Evolutionary conservation across 2,113 vertebrate genomes (phyloP).

Genomic region (Orcinus orca): DNA sequence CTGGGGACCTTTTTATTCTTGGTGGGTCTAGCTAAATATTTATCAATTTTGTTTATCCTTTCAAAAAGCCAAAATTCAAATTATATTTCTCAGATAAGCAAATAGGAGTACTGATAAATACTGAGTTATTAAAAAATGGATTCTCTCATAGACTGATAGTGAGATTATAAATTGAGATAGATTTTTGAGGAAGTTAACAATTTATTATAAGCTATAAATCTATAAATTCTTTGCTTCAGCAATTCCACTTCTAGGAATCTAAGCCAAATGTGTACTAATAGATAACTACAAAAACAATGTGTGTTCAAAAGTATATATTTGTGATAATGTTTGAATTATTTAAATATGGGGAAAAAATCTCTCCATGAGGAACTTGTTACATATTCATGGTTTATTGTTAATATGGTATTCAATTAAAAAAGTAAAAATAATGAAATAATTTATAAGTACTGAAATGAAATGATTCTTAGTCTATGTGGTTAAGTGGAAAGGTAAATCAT

Average conservation of each 20-base stretch:
- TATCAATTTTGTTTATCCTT: too few relatives aligned
- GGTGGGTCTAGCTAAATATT: too few relatives aligned
- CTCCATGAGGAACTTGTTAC: background rate
- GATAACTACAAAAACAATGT: background rate
- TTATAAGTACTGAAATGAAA: background rate
- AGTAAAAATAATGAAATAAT: background rate
- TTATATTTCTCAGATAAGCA: background rate
- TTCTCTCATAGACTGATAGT: background rate
- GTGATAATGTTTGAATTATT: background rate
- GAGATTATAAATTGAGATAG: background rate
- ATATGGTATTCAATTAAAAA: background rate
- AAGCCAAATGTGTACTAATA: background rate
- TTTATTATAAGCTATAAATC: background rate
- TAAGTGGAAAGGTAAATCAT: background rate
- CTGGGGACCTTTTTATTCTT: slow-evolving; percentile 13
- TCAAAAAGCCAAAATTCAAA: background rate
- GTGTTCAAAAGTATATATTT: background rate
- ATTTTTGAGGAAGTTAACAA: background rate
- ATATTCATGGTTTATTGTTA: background rate
- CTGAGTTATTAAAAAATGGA: background rate
- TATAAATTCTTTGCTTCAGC: background rate
- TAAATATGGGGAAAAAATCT: background rate
- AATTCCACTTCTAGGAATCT: background rate
- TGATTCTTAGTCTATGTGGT: background rate
- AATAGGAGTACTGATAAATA: background rate